These are phyloP conservation scores for Leptinotarsa defecta DNA, from an alignment of 1,140 invertebrate genomes.

Conservation along the genomic window DNA sequence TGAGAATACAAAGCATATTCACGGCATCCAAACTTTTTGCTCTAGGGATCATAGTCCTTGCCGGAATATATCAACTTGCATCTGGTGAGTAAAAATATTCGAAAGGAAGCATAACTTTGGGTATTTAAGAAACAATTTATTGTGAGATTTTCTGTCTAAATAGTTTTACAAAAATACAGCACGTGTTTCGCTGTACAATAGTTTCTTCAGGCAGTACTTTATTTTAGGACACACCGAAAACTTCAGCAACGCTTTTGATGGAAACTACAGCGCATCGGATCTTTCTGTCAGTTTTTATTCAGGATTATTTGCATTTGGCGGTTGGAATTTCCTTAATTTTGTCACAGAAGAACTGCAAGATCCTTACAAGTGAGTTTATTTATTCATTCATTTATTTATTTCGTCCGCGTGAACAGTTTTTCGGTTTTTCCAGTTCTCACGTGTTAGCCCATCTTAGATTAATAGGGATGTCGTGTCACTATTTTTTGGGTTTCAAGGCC, in stretches of 20 bases:
- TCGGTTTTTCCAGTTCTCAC: background rate
- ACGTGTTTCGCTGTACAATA: too few relatives aligned
- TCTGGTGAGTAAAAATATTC: slow-evolving; percentile 60
- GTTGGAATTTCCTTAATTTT: slow-evolving; percentile 94
- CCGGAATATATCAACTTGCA: slow-evolving; percentile 75
- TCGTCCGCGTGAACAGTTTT: too few relatives aligned
- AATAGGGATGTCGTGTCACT: too few relatives aligned
- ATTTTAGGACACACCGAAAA: slow-evolving; percentile 70
- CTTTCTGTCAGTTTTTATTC: slow-evolving; percentile 88
- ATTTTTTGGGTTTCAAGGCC: too few relatives aligned
- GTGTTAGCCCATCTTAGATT: background rate
- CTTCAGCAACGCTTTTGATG: slow-evolving; percentile 74
- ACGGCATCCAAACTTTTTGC: slow-evolving; percentile 87
- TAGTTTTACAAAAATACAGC: too few relatives aligned
- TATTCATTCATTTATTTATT: background rate
- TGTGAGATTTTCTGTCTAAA: too few relatives aligned
- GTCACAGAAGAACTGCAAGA: slow-evolving; percentile 92
- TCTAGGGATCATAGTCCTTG: slow-evolving; percentile 78
- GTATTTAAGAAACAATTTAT: too few relatives aligned
- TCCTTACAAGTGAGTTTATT: slow-evolving; percentile 77
- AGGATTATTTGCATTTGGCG: slow-evolving; percentile 96
- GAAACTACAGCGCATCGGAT: slow-evolving; percentile 64
- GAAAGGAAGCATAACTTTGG: too few relatives aligned
- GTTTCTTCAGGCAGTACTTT: background rate
- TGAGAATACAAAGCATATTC: slow-evolving; percentile 88